Evolutionary conservation across 2,113 vertebrate species (phyloP), one percentile per base, ranked within the genome.

Genomic region (Semicossyphus pulcher): DNA sequence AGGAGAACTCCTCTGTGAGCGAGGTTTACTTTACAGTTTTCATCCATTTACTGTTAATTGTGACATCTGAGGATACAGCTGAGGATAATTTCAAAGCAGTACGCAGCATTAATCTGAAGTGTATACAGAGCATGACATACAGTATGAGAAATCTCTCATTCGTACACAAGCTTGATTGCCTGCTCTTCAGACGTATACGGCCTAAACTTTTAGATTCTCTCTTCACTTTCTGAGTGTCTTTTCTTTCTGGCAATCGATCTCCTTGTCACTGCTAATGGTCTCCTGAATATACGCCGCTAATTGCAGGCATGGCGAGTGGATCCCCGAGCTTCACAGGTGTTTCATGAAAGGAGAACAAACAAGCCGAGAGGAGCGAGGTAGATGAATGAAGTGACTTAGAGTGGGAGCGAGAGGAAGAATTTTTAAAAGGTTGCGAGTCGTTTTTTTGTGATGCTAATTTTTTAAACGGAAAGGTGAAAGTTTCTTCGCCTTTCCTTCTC

Each of bases 281-380:
- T 75, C 73, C 59, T 14, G 61, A 80, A 67, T 26, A 29, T 37
- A 28, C 7, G 39, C 26, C 37, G 85, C 60, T 88, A 76, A 85
- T 72, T 86, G 72, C 73, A 74, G 61, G 58, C 71, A 36, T n/a
- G 66, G 56, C 29, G 12, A 79, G 74, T 42, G 76, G 68, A 80
- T 86, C 87, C 78, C 70, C 1, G 61, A 76, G 83, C 72, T 51
- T 80, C 72, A 65, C 88, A 86, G 85, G 80, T 86, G 87, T 79
- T 85, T 79, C 67, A 71, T 83, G 57, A 82, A 83, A 86, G 62
- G 63, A 75, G 72, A 79, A 71, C 57, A 81, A 88, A 90, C 63
- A 74, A 64, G 57, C 48, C n/a, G 63, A 73, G 39, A 68, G 60
- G 14, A 47, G 37, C 57, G 16, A 12, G n/a, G 51, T 18, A 32